Evolutionary conservation across 1,140 invertebrate species (phyloP).

Genomic region (Magallana ariakensis): DNA sequence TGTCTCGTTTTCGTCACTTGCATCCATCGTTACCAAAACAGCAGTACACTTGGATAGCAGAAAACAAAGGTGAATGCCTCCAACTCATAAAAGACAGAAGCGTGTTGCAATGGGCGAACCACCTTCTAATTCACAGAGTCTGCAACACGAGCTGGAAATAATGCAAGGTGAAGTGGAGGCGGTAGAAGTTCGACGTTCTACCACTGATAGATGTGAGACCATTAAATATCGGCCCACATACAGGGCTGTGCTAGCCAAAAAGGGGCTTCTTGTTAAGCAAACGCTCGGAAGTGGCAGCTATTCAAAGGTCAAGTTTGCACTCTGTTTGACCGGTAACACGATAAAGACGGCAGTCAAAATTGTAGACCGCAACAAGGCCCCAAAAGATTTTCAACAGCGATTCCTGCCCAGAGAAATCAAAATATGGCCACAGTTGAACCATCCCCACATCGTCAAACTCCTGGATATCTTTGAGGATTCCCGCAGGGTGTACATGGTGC

Average conservation of each 20-base stretch:
- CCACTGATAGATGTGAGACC: constrained; percentile 63
- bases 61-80: constrained; percentile 62
- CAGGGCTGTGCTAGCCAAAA: constrained; percentile 73
- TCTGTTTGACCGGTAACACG: constrained; percentile 62
- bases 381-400: constrained; percentile 89
- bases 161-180: constrained; percentile 75
- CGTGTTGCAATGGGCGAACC: constrained; percentile 63
- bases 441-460: constrained; percentile 90
- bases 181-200: constrained; percentile 63
- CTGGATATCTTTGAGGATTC: constrained; percentile 76
- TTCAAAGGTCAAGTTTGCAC: constrained; percentile 78
- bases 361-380: constrained; percentile 87
- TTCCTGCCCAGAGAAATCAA: constrained; percentile 95
- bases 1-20: constrained; percentile 45
- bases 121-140: constrained; percentile 48
- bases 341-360: constrained; percentile 91
- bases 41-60: not conserved
- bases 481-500: constrained; percentile 74
- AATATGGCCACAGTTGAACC: constrained; percentile 92
- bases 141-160: constrained; percentile 70
- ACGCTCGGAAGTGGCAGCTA: constrained; percentile 76
- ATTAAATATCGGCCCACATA: constrained; percentile 75
- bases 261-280: constrained; percentile 71
- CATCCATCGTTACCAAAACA: constrained; percentile 16
- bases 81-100: constrained; percentile 66